Conservation (phyloP, 2,888 invertebrate species). For the Andrena flavipes region DNA sequence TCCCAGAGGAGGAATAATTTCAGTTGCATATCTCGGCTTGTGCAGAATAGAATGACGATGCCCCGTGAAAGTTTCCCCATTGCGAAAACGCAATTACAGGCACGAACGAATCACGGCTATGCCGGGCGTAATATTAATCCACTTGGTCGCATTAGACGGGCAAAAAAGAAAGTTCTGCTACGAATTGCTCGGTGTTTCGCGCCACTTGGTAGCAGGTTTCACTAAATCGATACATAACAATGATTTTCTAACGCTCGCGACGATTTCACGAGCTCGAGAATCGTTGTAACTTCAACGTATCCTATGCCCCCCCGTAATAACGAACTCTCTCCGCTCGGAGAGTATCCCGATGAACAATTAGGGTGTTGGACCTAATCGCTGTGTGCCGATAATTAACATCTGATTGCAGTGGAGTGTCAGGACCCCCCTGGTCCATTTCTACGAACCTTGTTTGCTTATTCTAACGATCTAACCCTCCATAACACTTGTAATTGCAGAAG, state of each 20-base stretch:
- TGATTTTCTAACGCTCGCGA: neutral
- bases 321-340: constrained; percentile 1
- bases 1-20: neutral
- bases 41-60: neutral
- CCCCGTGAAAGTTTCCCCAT: neutral
- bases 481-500: constrained; percentile 60
- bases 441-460: constrained; percentile 31
- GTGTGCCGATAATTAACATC: constrained; percentile 37
- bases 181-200: constrained; percentile 1
- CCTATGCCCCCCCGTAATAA: neutral
- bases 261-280: neutral
- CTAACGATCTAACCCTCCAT: constrained; percentile 59
- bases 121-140: constrained; percentile 8
- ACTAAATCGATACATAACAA: neutral
- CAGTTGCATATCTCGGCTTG: neutral
- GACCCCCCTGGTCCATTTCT: constrained; percentile 4
- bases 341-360: constrained; percentile 33
- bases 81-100: constrained; percentile 7
- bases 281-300: constrained; percentile 60
- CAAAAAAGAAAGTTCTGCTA: constrained; percentile 44
- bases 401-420: constrained; percentile 37
- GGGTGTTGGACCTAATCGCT: constrained; percentile 32
- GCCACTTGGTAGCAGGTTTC: constrained; percentile 13
- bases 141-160: constrained; percentile 3
- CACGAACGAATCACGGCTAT: constrained; percentile 14